These are phyloP conservation scores for Seira sanloemensis DNA, from an alignment of 2,888 invertebrate species.

Conservation along the genomic window DNA sequence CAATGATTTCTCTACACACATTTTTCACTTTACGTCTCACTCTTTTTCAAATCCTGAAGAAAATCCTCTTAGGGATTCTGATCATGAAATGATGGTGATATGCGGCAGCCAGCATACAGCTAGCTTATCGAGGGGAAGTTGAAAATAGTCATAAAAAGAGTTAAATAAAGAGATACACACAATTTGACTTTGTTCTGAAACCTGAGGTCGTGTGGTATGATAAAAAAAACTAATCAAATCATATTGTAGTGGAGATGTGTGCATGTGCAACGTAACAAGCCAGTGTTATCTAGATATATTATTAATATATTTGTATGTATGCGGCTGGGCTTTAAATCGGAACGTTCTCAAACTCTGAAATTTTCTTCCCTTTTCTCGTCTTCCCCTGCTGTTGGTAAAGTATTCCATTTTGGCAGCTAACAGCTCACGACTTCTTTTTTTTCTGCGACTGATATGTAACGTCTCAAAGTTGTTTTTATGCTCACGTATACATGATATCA, in stretches of 20 bases:
- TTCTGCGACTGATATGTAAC: background rate
- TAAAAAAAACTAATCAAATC: slow-evolving; percentile 60
- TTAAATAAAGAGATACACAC: background rate
- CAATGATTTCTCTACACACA: background rate
- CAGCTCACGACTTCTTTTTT: slow-evolving; percentile 59
- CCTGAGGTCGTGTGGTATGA: slow-evolving; percentile 55
- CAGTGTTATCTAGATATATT: background rate
- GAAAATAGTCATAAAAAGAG: slow-evolving; percentile 40
- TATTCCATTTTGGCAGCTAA: slow-evolving; percentile 53
- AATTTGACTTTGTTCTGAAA: slow-evolving; percentile 11
- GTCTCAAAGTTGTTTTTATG: slow-evolving; percentile 18
- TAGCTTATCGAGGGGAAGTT: slow-evolving; percentile 34
- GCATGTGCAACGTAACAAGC: background rate
- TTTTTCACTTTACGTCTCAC: slow-evolving; percentile 1
- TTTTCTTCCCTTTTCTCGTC: slow-evolving; percentile 17
- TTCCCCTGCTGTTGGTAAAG: background rate
- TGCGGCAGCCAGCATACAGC: background rate
- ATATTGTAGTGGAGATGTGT: slow-evolving; percentile 47
- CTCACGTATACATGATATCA: slow-evolving; percentile 23
- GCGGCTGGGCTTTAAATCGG: slow-evolving; percentile 43
- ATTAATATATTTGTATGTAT: too few species aligned
- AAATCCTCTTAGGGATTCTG: background rate
- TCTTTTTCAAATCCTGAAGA: background rate
- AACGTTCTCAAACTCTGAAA: slow-evolving; percentile 20
- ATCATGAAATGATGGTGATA: slow-evolving; percentile 8